Percentiles rank a stretch among this genome's conserved stretches.
Conservation (phyloP, 1,140 invertebrate genomes). For the Leptinotarsa undecemlineata region DNA sequence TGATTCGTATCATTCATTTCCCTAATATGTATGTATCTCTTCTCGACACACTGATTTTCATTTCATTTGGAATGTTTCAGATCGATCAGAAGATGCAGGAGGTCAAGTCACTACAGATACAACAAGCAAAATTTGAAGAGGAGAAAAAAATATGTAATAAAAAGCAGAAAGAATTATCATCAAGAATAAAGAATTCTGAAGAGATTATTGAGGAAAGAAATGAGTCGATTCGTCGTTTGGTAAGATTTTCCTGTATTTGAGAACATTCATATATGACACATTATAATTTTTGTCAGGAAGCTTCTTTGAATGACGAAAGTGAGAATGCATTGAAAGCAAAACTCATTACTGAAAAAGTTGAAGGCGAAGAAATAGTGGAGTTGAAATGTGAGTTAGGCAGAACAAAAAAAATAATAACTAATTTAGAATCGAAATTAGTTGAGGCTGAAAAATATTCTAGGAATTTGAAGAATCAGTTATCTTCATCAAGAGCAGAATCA, state of each 20-base stretch:
- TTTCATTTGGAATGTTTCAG: conserved; percentile 46
- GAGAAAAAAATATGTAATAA: conserved; percentile 50
- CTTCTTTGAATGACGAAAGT: conserved; percentile 43
- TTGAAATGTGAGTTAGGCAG: conserved; percentile 57
- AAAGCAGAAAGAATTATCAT: conserved; percentile 58
- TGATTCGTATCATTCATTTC: too few species aligned
- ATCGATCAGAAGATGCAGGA: conserved; percentile 64
- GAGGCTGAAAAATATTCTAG: conserved; percentile 63
- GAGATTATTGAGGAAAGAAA: conserved; percentile 62
- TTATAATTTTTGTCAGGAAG: conserved; percentile 40
- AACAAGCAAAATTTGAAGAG: conserved; percentile 62
- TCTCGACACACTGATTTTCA: too few species aligned
- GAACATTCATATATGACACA: background rate
- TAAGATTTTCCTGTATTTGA: conserved; percentile 48
- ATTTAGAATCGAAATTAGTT: conserved; percentile 67
- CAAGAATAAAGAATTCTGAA: conserved; percentile 62
- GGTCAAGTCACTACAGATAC: conserved; percentile 61
- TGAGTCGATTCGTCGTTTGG: conserved; percentile 64
- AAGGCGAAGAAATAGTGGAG: conserved; percentile 38
- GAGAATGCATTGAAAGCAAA: background rate
- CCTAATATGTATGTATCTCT: too few species aligned
- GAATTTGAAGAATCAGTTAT: conserved; percentile 60
- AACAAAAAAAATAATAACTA: conserved; percentile 58
- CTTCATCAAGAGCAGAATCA: conserved; percentile 60
- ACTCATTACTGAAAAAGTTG: conserved; percentile 15